A percentile compares a stretch with the other conserved stretches of the same genome.
phyloP scores from a whole-genome alignment of 2,888 invertebrate genomes.

The Falcaria lacertinaria region DNA sequence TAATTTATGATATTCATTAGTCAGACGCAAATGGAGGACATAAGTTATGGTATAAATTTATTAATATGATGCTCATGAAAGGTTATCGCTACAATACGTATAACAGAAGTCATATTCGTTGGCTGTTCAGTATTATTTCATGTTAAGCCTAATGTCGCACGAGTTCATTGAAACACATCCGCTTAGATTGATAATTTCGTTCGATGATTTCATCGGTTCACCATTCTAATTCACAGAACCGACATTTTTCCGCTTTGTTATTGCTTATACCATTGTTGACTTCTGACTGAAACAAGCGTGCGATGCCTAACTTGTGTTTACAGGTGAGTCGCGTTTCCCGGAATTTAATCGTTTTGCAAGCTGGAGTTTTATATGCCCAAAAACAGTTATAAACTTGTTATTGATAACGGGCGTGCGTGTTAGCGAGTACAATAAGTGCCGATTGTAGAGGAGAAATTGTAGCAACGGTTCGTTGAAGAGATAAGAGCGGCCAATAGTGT shows the following conservation, averaged over 20 bases:
- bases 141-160: not conserved
- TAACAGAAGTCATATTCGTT: no score
- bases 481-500: constrained; percentile 71
- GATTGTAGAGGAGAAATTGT: constrained; percentile 71
- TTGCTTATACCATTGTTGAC: constrained; percentile 1
- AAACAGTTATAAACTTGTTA: constrained; percentile 8
- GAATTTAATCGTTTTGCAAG: not conserved
- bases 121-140: not conserved
- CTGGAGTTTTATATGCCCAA: not conserved
- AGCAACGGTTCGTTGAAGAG: constrained; percentile 56
- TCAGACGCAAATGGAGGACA: constrained; percentile 26
- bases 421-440: constrained; percentile 54
- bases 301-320: not conserved
- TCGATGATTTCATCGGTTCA: constrained; percentile 2
- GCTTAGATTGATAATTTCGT: constrained; percentile 1
- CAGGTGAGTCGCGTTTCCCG: not conserved
- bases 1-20: constrained; percentile 26
- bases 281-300: not conserved
- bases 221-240: constrained; percentile 3
- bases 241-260: constrained; percentile 1
- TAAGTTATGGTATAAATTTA: constrained; percentile 11
- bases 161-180: constrained; percentile 1
- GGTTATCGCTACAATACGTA: not conserved
- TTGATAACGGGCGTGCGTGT: constrained; percentile 26
- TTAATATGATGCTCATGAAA: not conserved